Base-by-base conservation (phyloP, 2,888 invertebrate species). In the Automeris io region DNA sequence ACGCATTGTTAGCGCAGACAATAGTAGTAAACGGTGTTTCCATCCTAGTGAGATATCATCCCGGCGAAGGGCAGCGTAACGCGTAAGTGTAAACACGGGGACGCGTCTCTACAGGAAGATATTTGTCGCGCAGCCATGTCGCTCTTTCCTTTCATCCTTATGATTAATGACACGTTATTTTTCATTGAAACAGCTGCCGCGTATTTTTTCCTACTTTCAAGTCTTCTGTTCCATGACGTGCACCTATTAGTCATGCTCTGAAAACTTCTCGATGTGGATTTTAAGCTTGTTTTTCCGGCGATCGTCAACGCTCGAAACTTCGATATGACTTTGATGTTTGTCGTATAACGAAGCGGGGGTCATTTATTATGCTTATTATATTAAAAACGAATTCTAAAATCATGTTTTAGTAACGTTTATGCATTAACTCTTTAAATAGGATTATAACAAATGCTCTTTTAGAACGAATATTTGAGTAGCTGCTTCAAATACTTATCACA, bases 101-200 rank as follows among this genome's bases (percentile, higher is more conserved):
- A 48, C 54, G 50, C 57, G 53, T 49, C 46, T 45, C 54, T 56
- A 56, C 69, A 70, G 75, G 75, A 79, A 77, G 69, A 71, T 73
- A 75, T 80, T 78, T 79, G 81, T 79, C 80, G 77, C 70, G 56
- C 64, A 57, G 62, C 66, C 70, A 66, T 69, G 73, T 70, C 76
- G 69, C 68, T 66, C 69, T 70, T 76, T 76, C 77, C 77, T 79
- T 74, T 75, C 79, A 71, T 61, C 70, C 69, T 64, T 74, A 77
- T 82, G 82, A 82, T 82, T 79, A 81, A 82, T 80, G 80, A 71
- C 64, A 69, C 64, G 74, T 75, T 81, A 81, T 82, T 81, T 82
- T 82, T 82, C 80, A 81, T 70, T 72, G 77, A 69, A 78, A 75
- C 78, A 80, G 78, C 79, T 80, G 79, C 72, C 62, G 63, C 74